These are phyloP conservation scores for Lochmaea crataegi DNA, from an alignment of 2,888 invertebrate genomes.

Conservation along the genomic window DNA sequence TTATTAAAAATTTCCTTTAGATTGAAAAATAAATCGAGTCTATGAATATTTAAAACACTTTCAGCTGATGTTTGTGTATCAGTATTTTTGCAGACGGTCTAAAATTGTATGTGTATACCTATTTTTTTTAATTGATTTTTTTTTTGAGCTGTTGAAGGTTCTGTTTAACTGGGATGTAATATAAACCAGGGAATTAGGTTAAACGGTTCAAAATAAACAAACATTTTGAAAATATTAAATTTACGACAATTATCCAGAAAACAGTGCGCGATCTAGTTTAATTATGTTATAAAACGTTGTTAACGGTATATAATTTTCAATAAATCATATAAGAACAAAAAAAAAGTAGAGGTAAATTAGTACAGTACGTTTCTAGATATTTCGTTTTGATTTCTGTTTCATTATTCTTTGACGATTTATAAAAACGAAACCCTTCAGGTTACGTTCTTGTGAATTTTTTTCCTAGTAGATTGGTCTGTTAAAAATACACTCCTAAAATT, in stretches of 20 bases:
- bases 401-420: too few relatives aligned
- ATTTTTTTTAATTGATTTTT: conserved; percentile 8
- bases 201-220: conserved; percentile 11
- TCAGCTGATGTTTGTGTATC: background rate
- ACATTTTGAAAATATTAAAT: background rate
- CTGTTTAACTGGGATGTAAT: background rate
- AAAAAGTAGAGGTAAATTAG: too few relatives aligned
- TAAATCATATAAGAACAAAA: too few relatives aligned
- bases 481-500: too few relatives aligned
- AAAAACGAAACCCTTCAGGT: too few relatives aligned
- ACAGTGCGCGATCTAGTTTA: background rate
- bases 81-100: background rate
- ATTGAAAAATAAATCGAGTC: too few relatives aligned
- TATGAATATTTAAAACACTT: background rate
- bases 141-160: conserved; percentile 2
- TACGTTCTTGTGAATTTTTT: too few relatives aligned
- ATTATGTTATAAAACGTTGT: background rate
- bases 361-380: too few relatives aligned
- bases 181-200: conserved; percentile 3
- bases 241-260: background rate
- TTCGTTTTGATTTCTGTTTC: too few relatives aligned
- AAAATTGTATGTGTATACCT: background rate
- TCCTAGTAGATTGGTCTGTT: too few relatives aligned
- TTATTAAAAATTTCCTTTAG: too few relatives aligned
- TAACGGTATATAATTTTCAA: too few relatives aligned